Base-by-base conservation (phyloP, 2,888 invertebrate species). In the Agrochola litura region DNA sequence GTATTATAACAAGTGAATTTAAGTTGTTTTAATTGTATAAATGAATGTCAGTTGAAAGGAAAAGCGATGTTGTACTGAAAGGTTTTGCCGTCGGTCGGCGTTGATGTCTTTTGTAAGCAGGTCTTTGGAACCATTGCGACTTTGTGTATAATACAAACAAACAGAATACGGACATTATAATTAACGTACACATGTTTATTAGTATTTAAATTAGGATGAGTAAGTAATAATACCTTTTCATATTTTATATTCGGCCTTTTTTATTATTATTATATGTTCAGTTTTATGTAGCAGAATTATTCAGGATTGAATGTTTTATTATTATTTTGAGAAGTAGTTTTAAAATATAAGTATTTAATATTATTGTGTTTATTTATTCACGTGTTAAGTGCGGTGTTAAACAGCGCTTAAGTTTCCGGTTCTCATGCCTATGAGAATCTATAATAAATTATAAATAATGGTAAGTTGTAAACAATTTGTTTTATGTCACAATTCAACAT, bases 41-140 rank as follows among this genome's bases (percentile, higher is more conserved):
- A 76, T 41, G 10, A 30, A 67, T 58, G 10, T 12, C 16, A 46
- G 9, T 74, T 61, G 25, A 54, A 69, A 64, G 22, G 25, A 61
- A 66, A 49, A 64, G 41, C 37, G 30, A 64, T 43, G 19, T 60
- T 43, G 25, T 5, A 22, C 12, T 56, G 54, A 68, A 79, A 61
- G 54, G 41, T 64, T 77, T 79, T 84, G 77, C 92, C 93, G 92
- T 81, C 93, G 93, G 92, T 77, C 83, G 87, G 90, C 95, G 95
- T 95, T 95, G 94, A 95, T 92, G 94, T 95, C 95, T 95, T 95
- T 95, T 94, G 87, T 91, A 93, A 89, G 92, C 82, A 87, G 73
- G 72, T 54, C 64, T 52, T n/a, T 66, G 41, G 60, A 64, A 25
- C 56, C 65, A 70, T 73, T 76, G 49, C 61, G 37, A 49, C 49